Conservation (phyloP, 2,888 invertebrate genomes). For the Tethea ocularis region DNA sequence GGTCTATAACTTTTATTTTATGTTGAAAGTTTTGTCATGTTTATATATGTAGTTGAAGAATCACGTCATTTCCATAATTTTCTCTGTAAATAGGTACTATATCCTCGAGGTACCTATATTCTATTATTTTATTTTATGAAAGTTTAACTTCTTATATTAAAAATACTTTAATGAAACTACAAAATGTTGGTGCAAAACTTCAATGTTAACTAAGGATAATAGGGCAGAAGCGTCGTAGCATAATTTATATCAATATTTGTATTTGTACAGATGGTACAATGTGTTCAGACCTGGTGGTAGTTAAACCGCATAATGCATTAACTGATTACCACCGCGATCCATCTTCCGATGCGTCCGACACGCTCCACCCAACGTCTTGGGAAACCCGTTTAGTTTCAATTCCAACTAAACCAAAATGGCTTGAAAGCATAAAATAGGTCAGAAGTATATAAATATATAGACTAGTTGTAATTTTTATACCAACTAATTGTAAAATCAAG, state of each 20-base stretch:
- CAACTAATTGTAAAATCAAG: no score
- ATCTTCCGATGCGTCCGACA: conserved; percentile 70
- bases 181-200: not conserved
- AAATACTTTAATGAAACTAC: not conserved
- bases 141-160: not conserved
- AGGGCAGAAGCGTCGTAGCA: conserved; percentile 43
- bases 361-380: conserved; percentile 61
- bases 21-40: not conserved
- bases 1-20: not conserved
- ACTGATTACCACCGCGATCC: conserved; percentile 76
- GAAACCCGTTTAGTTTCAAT: conserved; percentile 30
- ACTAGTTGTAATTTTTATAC: not conserved
- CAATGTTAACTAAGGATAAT: conserved; percentile 13
- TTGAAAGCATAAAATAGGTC: not conserved
- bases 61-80: not conserved
- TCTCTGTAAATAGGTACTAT: not conserved
- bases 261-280: conserved; percentile 40
- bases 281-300: conserved; percentile 57
- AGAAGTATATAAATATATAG: not conserved
- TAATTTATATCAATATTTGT: conserved; percentile 70
- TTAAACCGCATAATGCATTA: conserved; percentile 78
- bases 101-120: not conserved
- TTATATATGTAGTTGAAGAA: not conserved
- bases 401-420: conserved; percentile 7
- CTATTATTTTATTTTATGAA: not conserved